Base-by-base conservation (phyloP, 2,797 vertebrate species). In the Dendrocincla fuliginosa region DNA sequence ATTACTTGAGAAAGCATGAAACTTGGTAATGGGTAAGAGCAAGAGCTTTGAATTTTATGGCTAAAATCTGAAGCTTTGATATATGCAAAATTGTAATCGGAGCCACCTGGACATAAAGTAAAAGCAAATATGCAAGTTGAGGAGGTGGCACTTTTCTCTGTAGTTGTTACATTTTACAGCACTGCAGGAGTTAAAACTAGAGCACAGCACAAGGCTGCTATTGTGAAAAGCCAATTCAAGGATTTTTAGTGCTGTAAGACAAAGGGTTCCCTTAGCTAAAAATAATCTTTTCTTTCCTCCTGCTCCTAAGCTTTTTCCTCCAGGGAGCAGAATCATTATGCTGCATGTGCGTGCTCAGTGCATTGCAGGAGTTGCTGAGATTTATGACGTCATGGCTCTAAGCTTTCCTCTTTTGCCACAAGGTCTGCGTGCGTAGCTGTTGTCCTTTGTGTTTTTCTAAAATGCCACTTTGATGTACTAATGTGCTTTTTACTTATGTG, bases 221-320 rank as follows among this genome's bases (percentile, higher is more conserved):
- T 94, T 97, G 96, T 95, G 75, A 95, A 76, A 77, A 95, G 67
- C 86, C 87, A 94, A 86, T 76, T 69, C 76, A 55, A 94, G 93
- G 88, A 85, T 95, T 94, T 96, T 90, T 93, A 92, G 82, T 69
- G 73, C 94, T 87, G 53, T 79, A 89, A 97, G 94, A 97, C 95
- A 96, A 97, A 97, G 95, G 90, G 92, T 94, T 97, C 96, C 95
- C 93, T 97, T 95, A 95, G 95, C 96, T 97, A 97, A 97, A 97
- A 96, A 97, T 97, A 97, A 96, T 95, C 91, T 94, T 90, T 96
- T 92, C 93, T 96, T 95, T 96, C 96, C 89, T 87, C 67, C 46
- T 73, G 49, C 89, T 94, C 89, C 82, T 91, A 95, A 97, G 93
- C 86, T 87, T 95, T 79, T 96, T 80, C 87, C 95, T 96, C 79